These are phyloP conservation scores for Aphaenogaster ashmeadi DNA, from an alignment of 1,140 invertebrate species.

Conservation along the genomic window DNA sequence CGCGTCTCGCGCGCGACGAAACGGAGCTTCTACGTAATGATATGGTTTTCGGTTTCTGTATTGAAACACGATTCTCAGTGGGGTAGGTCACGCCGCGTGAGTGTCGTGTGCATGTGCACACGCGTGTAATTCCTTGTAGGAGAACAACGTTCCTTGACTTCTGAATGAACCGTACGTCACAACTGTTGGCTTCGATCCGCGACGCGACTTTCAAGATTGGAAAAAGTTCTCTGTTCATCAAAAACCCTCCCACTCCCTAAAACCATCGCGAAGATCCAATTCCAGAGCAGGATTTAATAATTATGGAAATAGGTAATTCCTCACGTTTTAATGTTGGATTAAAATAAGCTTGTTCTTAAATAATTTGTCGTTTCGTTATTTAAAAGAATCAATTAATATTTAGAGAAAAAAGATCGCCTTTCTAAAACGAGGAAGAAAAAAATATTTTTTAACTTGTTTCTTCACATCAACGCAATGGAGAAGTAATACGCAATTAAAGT, in stretches of 20 bases:
- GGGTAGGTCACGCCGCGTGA: conserved; percentile 81
- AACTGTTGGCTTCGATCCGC: background rate
- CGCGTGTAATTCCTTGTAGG: conserved; percentile 71
- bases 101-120: conserved; percentile 62
- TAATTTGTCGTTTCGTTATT: background rate
- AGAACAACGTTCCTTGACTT: conserved; percentile 70
- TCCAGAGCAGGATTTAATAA: background rate
- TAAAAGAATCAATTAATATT: background rate
- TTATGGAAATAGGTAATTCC: background rate
- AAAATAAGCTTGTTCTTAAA: background rate
- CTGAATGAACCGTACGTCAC: conserved; percentile 63
- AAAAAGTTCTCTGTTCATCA: background rate
- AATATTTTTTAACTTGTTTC: background rate
- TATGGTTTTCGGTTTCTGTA: conserved; percentile 86
- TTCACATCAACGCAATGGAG: background rate
- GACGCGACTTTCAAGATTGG: background rate
- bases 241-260: background rate
- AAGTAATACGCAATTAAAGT: background rate
- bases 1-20: conserved; percentile 77
- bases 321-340: background rate
- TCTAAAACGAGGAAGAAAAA: background rate
- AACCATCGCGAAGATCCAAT: background rate
- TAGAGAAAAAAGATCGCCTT: background rate
- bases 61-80: conserved; percentile 86
- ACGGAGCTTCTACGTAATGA: conserved; percentile 83